A percentile compares a stretch with the other conserved stretches of the same genome.
Conservation (phyloP, 2,797 vertebrate species). For the Iguana delicatissima region DNA sequence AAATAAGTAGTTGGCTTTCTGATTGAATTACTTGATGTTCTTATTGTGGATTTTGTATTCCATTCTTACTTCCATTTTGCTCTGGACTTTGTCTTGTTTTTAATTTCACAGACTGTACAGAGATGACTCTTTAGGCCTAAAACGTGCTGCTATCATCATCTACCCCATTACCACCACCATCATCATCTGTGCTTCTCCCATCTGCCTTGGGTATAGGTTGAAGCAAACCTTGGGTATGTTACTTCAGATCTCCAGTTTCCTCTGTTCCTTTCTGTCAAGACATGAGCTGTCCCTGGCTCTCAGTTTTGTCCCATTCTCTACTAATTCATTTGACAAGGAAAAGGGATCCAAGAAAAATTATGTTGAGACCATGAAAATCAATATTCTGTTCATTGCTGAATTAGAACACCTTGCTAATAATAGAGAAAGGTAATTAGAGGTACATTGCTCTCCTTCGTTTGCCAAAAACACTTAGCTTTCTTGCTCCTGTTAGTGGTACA, state of each 20-base stretch:
- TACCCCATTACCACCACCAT: no score
- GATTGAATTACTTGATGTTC: background rate
- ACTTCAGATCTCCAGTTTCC: no score
- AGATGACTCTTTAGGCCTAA: background rate
- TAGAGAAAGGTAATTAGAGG: constrained; percentile 58
- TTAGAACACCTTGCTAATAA: constrained; percentile 55
- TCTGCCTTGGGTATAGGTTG: background rate
- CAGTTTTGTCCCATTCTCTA: background rate
- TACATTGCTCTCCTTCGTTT: background rate
- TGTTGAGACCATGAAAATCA: constrained; percentile 18
- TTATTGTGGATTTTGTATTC: background rate
- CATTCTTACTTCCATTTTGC: background rate
- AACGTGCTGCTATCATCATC: background rate
- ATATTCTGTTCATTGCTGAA: constrained; percentile 27
- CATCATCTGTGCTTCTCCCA: background rate
- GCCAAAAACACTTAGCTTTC: constrained; percentile 21
- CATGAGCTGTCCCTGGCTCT: background rate
- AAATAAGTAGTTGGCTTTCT: background rate
- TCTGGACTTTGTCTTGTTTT: background rate
- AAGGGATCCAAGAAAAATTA: background rate
- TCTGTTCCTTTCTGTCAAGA: background rate
- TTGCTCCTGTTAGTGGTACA: background rate
- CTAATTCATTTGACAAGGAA: fast-evolving
- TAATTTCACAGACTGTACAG: no score
- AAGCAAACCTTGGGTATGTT: background rate